A percentile compares a stretch with the other conserved stretches of the same genome.
These are phyloP conservation scores for Mareca penelope DNA, from an alignment of 2,797 vertebrate species.

Conservation along the genomic window DNA sequence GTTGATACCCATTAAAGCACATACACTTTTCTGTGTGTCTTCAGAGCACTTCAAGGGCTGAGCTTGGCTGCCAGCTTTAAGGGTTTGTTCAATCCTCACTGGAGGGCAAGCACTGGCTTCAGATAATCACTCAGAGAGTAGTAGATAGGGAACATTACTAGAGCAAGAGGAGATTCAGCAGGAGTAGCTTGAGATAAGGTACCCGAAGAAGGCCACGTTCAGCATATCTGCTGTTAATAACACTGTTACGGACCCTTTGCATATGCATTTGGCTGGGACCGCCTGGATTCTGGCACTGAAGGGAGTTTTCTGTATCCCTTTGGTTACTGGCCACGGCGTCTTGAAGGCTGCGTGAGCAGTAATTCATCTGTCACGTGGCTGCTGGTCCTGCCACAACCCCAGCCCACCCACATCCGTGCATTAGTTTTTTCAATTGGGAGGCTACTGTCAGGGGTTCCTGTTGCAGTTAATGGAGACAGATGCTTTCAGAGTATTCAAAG, in stretches of 20 bases:
- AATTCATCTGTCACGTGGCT: background rate
- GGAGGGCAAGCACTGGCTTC: background rate
- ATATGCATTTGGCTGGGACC: background rate
- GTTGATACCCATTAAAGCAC: background rate
- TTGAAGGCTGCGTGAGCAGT: fast-evolving
- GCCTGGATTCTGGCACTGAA: fast-evolving
- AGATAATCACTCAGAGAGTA: background rate
- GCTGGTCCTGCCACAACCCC: background rate
- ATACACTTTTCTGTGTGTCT: background rate
- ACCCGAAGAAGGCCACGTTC: background rate
- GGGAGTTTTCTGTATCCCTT: background rate
- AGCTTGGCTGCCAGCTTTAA: background rate
- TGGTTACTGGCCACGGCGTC: background rate
- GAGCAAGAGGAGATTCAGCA: background rate
- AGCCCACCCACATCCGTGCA: background rate
- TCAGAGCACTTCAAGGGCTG: background rate
- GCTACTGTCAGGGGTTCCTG: background rate
- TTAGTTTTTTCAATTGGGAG: background rate
- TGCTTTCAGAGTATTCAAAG: background rate
- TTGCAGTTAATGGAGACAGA: background rate
- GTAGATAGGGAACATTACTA: background rate
- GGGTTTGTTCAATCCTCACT: background rate
- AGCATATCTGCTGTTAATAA: background rate
- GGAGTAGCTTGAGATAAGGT: background rate
- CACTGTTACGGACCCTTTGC: background rate